phyloP scores from a whole-genome alignment of 2,113 vertebrate species.

The Thomomys bottae region DNA sequence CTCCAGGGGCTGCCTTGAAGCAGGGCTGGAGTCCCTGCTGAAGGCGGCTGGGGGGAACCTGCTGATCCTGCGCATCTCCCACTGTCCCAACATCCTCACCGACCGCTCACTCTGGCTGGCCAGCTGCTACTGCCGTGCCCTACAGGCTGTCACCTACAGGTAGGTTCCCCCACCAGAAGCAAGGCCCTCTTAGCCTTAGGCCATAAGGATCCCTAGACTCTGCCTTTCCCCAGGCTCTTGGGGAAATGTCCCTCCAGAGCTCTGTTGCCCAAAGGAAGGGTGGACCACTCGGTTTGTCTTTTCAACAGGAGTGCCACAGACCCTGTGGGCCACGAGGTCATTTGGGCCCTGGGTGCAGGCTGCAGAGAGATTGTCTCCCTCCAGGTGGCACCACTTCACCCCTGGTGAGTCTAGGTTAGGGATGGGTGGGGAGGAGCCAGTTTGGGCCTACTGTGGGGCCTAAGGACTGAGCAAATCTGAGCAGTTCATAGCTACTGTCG shows the following conservation, averaged over 20 bases:
- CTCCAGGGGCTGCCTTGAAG: constrained; percentile 95
- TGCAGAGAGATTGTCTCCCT: constrained; percentile 99
- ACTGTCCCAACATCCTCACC: constrained; percentile 98
- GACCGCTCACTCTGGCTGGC: constrained; percentile 99
- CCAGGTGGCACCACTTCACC: constrained; percentile 97
- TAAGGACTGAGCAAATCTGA: neutral
- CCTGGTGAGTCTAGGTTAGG: constrained; percentile 89
- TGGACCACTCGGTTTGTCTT: constrained; percentile 43
- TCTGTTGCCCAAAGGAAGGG: neutral
- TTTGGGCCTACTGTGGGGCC: neutral
- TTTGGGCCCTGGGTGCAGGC: constrained; percentile 98
- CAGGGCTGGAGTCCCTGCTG: constrained; percentile 95
- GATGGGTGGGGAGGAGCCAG: neutral
- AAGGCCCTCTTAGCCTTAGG: neutral
- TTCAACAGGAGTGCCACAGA: constrained; percentile 94
- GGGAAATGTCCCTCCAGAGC: constrained; percentile 2
- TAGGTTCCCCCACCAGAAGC: constrained; percentile 67
- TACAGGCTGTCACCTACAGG: constrained; percentile 98
- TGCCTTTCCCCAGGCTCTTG: neutral
- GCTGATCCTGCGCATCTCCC: constrained; percentile 97
- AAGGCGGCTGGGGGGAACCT: constrained; percentile 97
- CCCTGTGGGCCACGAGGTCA: constrained; percentile 98
- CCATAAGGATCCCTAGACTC: neutral
- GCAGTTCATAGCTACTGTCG: neutral
- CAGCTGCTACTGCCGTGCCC: constrained; percentile 98